These are phyloP conservation scores for Buphagus erythrorhynchus DNA, from an alignment of 2,797 vertebrate species.

Conservation along the genomic window DNA sequence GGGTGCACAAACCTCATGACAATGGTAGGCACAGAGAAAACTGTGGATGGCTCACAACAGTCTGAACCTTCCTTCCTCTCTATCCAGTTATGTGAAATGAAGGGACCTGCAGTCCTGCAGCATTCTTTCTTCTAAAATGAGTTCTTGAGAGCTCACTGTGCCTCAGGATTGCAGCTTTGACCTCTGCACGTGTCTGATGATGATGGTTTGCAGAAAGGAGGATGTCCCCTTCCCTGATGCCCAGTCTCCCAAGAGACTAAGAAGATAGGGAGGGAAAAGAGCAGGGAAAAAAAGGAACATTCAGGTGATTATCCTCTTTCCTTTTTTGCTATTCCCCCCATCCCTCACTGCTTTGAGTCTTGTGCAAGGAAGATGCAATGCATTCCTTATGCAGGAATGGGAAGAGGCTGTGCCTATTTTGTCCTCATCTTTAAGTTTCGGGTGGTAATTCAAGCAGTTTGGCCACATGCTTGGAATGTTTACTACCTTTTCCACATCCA, in stretches of 20 bases:
- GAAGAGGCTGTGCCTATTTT: background rate
- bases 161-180: background rate
- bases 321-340: background rate
- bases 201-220: background rate
- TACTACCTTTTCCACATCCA: background rate
- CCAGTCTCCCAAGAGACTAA: background rate
- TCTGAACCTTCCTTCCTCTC: background rate
- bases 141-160: fast-evolving
- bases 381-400: background rate
- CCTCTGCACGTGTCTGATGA: fast-evolving
- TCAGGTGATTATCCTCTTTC: background rate
- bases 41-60: background rate
- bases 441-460: background rate
- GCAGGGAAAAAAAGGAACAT: fast-evolving
- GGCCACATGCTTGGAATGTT: background rate
- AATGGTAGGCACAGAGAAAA: background rate
- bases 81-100: background rate
- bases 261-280: background rate
- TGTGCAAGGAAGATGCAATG: no score
- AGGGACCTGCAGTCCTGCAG: background rate
- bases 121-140: background rate
- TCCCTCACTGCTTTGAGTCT: background rate
- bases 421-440: fast-evolving
- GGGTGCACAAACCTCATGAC: fast-evolving
- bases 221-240: background rate